These are phyloP conservation scores for Drosophila saltans DNA, from an alignment of 1,140 invertebrate species.

Conservation along the genomic window DNA sequence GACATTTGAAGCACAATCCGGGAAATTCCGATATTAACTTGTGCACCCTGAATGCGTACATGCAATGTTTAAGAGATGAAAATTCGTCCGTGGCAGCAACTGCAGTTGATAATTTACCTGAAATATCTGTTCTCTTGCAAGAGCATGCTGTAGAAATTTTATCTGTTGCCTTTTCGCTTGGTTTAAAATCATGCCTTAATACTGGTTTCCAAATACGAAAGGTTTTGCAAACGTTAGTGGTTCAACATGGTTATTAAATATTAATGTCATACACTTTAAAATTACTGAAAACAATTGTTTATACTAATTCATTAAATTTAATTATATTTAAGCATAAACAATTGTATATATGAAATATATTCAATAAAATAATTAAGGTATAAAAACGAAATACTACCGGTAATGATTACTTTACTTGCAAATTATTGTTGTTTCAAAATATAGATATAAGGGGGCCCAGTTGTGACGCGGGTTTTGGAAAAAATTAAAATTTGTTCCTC, in stretches of 20 bases:
- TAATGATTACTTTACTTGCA: too few relatives aligned
- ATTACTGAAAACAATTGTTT: not conserved
- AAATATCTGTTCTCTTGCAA: constrained; percentile 92
- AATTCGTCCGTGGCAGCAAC: constrained; percentile 91
- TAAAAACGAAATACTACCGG: too few relatives aligned
- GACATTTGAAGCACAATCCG: constrained; percentile 88
- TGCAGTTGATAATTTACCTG: constrained; percentile 92
- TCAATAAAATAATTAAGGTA: not conserved
- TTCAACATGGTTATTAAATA: constrained; percentile 90
- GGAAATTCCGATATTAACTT: constrained; percentile 83
- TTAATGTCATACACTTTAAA: not conserved
- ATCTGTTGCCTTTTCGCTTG: constrained; percentile 91
- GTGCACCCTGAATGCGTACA: constrained; percentile 88
- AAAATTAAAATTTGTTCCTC: too few relatives aligned
- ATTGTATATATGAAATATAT: constrained; percentile 1
- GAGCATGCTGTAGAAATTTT: constrained; percentile 92
- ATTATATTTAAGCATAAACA: not conserved
- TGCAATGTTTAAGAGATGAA: constrained; percentile 91
- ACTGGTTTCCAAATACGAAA: constrained; percentile 91
- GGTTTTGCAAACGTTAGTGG: constrained; percentile 91
- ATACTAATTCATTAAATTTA: not conserved
- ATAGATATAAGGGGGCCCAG: too few relatives aligned
- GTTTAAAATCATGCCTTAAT: constrained; percentile 91
- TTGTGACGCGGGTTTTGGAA: too few relatives aligned
- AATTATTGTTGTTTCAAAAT: too few relatives aligned